These are phyloP conservation scores for Microctenopoma stevenorrisi DNA, from an alignment of 2,797 vertebrate genomes.

Conservation along the genomic window DNA sequence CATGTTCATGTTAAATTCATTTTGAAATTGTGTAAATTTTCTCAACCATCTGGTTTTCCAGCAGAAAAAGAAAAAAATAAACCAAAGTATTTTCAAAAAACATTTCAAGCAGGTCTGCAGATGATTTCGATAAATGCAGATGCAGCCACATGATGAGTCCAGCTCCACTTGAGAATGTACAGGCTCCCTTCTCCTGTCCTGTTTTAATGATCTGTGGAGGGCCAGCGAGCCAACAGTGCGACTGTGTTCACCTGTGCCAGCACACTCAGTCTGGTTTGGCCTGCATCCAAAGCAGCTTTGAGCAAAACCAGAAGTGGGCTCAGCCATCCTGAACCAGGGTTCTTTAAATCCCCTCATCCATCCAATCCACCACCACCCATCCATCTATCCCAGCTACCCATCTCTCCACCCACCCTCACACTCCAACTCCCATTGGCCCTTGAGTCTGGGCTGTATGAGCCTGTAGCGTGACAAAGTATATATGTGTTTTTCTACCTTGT, in stretches of 20 bases:
- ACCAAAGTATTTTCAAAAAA: conserved; percentile 56
- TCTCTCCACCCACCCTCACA: conserved; percentile 66
- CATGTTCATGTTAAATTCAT: conserved; percentile 49
- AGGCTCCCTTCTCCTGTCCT: conserved; percentile 55
- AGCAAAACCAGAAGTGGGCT: conserved; percentile 69
- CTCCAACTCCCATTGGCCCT: conserved; percentile 70
- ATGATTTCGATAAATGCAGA: conserved; percentile 62
- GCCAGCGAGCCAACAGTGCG: conserved; percentile 54
- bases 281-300: conserved; percentile 56
- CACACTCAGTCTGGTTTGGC: conserved; percentile 65
- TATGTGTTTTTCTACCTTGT: conserved; percentile 37
- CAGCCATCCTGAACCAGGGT: conserved; percentile 34
- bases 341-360: conserved; percentile 55
- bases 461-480: conserved; percentile 74
- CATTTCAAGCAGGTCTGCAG: conserved; percentile 52
- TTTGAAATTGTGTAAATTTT: conserved; percentile 51
- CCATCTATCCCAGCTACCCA: conserved; percentile 49
- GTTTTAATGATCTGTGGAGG: conserved; percentile 64
- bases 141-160: conserved; percentile 57
- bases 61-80: conserved; percentile 21
- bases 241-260: conserved; percentile 76
- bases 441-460: conserved; percentile 46
- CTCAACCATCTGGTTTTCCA: conserved; percentile 44
- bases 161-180: conserved; percentile 58
- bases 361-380: conserved; percentile 57